Conservation (phyloP, 2,888 invertebrate genomes). For the Xylota segnis region DNA sequence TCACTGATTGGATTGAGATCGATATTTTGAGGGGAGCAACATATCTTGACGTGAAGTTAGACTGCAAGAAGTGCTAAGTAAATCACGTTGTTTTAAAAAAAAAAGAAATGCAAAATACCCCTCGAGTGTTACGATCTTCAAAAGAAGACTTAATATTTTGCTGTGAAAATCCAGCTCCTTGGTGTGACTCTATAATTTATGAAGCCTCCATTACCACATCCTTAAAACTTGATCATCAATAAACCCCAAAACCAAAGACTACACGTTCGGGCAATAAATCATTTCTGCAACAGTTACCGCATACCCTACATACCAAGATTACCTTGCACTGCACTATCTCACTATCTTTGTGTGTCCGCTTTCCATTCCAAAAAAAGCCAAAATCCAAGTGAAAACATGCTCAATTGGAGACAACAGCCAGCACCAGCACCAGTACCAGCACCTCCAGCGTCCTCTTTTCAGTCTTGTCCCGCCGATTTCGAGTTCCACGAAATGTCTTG, state of each 20-base stretch:
- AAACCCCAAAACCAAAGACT: background rate
- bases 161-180: background rate
- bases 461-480: background rate
- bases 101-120: too few species aligned
- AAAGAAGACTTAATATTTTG: too few species aligned
- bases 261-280: slow-evolving; percentile 16
- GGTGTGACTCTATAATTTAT: background rate
- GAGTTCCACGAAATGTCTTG: background rate
- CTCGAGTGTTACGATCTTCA: too few species aligned
- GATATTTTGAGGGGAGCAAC: too few species aligned
- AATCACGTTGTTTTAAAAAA: too few species aligned
- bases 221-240: background rate
- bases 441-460: slow-evolving; percentile 9
- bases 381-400: slow-evolving; percentile 41
- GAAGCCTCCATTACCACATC: background rate
- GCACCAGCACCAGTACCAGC: too few species aligned
- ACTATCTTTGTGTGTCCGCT: background rate
- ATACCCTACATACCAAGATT: slow-evolving; percentile 26
- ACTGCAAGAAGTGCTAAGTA: too few species aligned
- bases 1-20: too few species aligned
- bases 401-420: background rate
- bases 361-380: slow-evolving; percentile 10
- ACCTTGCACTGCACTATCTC: background rate
- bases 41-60: too few species aligned
- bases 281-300: slow-evolving; percentile 27